These are phyloP conservation scores for Heliothis subflexa DNA, from an alignment of 1,140 invertebrate genomes.

Conservation along the genomic window DNA sequence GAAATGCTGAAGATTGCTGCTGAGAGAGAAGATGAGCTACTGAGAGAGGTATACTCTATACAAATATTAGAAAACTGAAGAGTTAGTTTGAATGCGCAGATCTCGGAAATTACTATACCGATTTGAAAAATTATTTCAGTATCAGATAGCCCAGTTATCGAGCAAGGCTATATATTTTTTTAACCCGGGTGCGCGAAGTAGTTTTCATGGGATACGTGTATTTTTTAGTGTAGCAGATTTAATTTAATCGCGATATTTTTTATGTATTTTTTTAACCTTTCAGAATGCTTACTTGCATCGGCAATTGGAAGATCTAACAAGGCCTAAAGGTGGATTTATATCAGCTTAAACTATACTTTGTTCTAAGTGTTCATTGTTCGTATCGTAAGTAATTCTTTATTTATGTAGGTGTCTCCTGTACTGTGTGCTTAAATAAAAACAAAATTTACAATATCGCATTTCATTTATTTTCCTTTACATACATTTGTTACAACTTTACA, in stretches of 20 bases:
- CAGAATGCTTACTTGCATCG: constrained; percentile 72
- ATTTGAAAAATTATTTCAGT: too few species aligned
- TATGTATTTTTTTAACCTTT: constrained; percentile 56
- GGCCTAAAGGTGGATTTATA: constrained; percentile 61
- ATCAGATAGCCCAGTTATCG: too few species aligned
- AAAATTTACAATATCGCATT: background rate
- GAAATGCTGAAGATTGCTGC: constrained; percentile 81
- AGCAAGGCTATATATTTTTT: too few species aligned
- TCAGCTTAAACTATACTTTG: constrained; percentile 59
- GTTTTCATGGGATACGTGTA: too few species aligned
- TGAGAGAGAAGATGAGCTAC: constrained; percentile 76
- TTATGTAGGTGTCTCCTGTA: background rate
- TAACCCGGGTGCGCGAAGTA: too few species aligned
- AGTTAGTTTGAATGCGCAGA: too few species aligned
- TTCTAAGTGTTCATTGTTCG: background rate
- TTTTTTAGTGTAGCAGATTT: too few species aligned
- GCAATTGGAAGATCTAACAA: constrained; percentile 64
- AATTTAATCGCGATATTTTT: background rate
- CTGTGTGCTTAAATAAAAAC: constrained; percentile 13
- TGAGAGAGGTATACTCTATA: constrained; percentile 67
- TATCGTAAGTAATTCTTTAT: background rate
- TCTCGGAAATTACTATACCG: too few species aligned
- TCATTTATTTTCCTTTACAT: constrained; percentile 7
- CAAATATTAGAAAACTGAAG: too few species aligned
- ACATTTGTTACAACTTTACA: background rate